Evolutionary conservation across 2,888 invertebrate genomes (phyloP), one percentile per base, ranked within the genome.

Genomic region (Eupithecia exiguata): DNA sequence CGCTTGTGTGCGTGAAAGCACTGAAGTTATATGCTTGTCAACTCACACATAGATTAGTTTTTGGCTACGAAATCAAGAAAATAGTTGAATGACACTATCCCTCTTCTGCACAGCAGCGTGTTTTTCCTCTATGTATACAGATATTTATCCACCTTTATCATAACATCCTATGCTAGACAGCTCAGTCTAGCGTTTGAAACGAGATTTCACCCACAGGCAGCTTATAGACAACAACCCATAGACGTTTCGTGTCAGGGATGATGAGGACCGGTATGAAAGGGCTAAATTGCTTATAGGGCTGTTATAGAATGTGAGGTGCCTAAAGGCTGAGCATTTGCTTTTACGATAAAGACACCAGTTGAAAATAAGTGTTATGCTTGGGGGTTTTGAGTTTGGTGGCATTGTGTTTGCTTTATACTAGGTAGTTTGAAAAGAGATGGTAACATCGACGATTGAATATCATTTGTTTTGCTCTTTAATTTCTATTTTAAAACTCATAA

Each of bases 211-310:
- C 62, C 62, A 35, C 62, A 10, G 38, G 12, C 63, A 63, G 18
- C 25, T 9, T 1, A 21, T 35, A 62, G 35, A 35, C 35, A 62
- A 62, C 62, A 35, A 7, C 30, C 62, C 38, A 38, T 65, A 65
- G 63, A 62, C 62, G 9, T 40, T 40, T 65, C 63, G 38, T 7
- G 10, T 30, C 43, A 53, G 30, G 61, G 58, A 72, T 75, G 75
- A 72, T 75, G 75, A 70, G 70, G 68, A 70, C 67, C 61, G 76
- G 69, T 70, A 46, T 77, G 69, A 74, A 74, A 74, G 72, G 72
- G 70, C 74, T 71, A 77, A 77, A 77, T 74, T 72, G 77, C 72
- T 74, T 77, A 69, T 70, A 67, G 72, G 70, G 75, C 70, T 72
- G 68, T 72, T 72, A 68, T 72, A 72, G 65, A 75, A 72, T 75